These are phyloP conservation scores for Stenoptilia bipunctidactyla DNA, from an alignment of 2,888 invertebrate genomes.

Conservation along the genomic window DNA sequence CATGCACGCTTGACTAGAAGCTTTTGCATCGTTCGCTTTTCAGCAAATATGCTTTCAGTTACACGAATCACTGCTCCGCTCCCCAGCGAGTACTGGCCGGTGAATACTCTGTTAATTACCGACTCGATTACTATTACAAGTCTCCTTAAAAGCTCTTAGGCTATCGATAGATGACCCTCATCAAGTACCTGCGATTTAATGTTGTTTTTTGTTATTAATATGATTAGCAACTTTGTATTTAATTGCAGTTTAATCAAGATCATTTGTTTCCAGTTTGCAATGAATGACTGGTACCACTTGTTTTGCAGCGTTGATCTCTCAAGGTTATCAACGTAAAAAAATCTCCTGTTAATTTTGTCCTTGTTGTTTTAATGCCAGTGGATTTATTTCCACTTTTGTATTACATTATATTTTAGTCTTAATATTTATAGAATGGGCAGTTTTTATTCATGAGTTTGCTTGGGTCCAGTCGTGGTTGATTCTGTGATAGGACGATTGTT, in stretches of 20 bases:
- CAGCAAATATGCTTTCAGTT: constrained; percentile 41
- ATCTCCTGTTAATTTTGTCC: neutral
- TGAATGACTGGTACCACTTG: neutral
- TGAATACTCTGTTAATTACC: constrained; percentile 18
- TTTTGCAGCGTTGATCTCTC: neutral
- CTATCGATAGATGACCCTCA: neutral
- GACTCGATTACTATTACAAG: neutral
- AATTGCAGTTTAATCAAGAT: neutral
- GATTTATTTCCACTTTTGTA: too few relatives aligned
- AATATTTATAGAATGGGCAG: too few relatives aligned
- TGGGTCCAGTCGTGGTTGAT: too few relatives aligned
- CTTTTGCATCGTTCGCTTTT: constrained; percentile 45
- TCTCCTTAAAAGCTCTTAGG: too few relatives aligned
- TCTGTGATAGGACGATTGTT: too few relatives aligned
- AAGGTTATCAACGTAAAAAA: neutral
- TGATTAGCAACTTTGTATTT: neutral
- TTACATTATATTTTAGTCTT: too few relatives aligned
- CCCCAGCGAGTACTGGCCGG: constrained; percentile 22
- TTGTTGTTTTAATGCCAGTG: neutral
- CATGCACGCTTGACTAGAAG: constrained; percentile 41
- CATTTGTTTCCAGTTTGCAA: neutral
- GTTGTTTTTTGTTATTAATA: neutral
- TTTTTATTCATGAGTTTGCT: too few relatives aligned
- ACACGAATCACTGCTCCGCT: constrained; percentile 49
- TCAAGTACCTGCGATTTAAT: neutral